Conservation (phyloP, 92 coral and sea anemone genomes). For the Galaxea fascicularis region DNA sequence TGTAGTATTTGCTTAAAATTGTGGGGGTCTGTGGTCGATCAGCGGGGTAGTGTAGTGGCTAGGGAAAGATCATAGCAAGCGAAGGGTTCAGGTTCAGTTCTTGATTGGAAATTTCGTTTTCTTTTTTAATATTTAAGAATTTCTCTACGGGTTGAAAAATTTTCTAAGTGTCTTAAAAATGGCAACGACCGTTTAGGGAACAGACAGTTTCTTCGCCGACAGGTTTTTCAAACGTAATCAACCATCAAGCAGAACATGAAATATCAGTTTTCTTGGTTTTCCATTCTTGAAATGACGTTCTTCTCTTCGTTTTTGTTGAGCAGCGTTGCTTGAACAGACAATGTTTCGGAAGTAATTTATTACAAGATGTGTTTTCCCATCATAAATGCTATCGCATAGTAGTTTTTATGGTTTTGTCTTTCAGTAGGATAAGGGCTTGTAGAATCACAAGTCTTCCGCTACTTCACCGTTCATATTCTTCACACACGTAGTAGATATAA, state of each 20-base stretch:
- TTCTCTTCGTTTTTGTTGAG: constrained; percentile 22
- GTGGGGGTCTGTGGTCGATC: too few relatives aligned
- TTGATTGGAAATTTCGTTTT: too few relatives aligned
- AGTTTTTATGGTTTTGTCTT: constrained; percentile 16
- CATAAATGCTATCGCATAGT: constrained; percentile 31
- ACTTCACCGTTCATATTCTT: constrained; percentile 38
- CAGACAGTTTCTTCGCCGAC: constrained; percentile 37
- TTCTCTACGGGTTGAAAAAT: too few relatives aligned
- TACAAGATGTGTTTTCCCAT: constrained; percentile 20
- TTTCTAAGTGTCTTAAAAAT: too few relatives aligned
- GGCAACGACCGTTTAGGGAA: too few relatives aligned
- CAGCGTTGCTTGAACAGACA: constrained; percentile 25
- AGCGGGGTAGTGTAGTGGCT: too few relatives aligned
- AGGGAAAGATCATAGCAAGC: too few relatives aligned
- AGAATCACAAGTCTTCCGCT: constrained; percentile 25
- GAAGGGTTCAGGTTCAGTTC: too few relatives aligned
- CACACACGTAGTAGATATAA: too few relatives aligned
- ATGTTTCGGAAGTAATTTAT: not conserved
- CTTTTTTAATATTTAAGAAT: too few relatives aligned
- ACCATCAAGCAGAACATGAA: constrained; percentile 5
- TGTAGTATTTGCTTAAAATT: too few relatives aligned
- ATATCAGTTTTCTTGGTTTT: constrained; percentile 45
- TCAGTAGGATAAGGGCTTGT: constrained; percentile 1
- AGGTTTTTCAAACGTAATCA: constrained; percentile 17
- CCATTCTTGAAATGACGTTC: constrained; percentile 21